Conservation (phyloP, 2,797 vertebrate species). For the Benthosema pterotum region DNA sequence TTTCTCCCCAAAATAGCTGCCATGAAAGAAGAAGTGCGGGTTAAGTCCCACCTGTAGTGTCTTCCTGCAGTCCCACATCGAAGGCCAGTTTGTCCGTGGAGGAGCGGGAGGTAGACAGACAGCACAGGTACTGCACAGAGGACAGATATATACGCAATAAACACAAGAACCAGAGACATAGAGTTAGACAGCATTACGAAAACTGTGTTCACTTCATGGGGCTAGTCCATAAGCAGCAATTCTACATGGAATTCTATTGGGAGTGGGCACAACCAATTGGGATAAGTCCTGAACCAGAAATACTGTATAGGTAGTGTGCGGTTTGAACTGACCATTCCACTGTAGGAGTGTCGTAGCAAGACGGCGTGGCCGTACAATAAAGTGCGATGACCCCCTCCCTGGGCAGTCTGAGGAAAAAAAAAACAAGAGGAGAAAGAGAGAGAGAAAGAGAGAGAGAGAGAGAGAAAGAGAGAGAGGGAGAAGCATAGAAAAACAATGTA, state of each 20-base stretch:
- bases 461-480: background rate
- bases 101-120: slow-evolving; percentile 92
- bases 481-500: background rate
- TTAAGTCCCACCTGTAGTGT: slow-evolving; percentile 85
- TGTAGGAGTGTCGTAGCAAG: slow-evolving; percentile 92
- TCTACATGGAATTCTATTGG: too few species aligned
- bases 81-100: slow-evolving; percentile 96
- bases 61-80: slow-evolving; percentile 93
- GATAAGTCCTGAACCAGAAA: too few species aligned
- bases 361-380: slow-evolving; percentile 93
- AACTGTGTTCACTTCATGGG: too few species aligned
- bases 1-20: background rate
- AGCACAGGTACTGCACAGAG: slow-evolving; percentile 88
- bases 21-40: background rate
- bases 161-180: background rate
- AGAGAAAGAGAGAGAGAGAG: background rate
- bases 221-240: too few species aligned
- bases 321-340: slow-evolving; percentile 87
- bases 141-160: slow-evolving; percentile 14
- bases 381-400: slow-evolving; percentile 92
- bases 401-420: slow-evolving; percentile 80
- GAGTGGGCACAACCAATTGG: too few species aligned
- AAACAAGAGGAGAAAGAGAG: slow-evolving; percentile 5
- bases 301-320: background rate
- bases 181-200: too few species aligned